A percentile compares a stretch with the other conserved stretches of the same genome.
Evolutionary conservation across 1,140 invertebrate species (phyloP).

Genomic region (Nasonia longicornis): DNA sequence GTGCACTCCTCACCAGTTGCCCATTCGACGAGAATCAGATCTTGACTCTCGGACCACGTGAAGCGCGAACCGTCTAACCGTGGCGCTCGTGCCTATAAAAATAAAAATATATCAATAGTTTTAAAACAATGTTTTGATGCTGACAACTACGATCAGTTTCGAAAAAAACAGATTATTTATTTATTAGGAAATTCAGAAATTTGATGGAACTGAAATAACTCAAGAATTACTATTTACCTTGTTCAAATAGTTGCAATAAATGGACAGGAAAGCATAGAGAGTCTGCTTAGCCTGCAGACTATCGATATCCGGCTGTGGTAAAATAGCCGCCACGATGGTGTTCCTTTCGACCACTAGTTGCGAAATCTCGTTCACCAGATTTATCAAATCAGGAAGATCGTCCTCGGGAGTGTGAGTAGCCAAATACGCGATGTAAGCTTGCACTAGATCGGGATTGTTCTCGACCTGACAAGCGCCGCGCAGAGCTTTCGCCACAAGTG

Average conservation of each 20-base stretch:
- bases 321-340: conserved; percentile 85
- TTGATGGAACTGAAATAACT: neutral
- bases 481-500: conserved; percentile 77
- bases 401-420: conserved; percentile 79
- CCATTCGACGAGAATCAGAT: conserved; percentile 85
- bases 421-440: conserved; percentile 90
- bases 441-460: conserved; percentile 86
- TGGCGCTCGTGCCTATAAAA: conserved; percentile 73
- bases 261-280: conserved; percentile 81
- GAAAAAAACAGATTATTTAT: neutral
- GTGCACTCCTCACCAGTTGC: conserved; percentile 84
- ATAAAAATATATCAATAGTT: neutral
- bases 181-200: neutral
- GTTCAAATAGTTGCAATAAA: conserved; percentile 81
- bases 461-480: conserved; percentile 91
- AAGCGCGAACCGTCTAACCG: conserved; percentile 69
- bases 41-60: conserved; percentile 78
- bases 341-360: conserved; percentile 94
- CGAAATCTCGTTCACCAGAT: conserved; percentile 84
- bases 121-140: neutral
- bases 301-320: conserved; percentile 75
- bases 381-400: conserved; percentile 74
- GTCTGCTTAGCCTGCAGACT: conserved; percentile 72
- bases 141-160: neutral
- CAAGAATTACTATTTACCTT: conserved; percentile 33